Conservation (phyloP, 2,888 invertebrate genomes). For the Agrilus cyanescens region DNA sequence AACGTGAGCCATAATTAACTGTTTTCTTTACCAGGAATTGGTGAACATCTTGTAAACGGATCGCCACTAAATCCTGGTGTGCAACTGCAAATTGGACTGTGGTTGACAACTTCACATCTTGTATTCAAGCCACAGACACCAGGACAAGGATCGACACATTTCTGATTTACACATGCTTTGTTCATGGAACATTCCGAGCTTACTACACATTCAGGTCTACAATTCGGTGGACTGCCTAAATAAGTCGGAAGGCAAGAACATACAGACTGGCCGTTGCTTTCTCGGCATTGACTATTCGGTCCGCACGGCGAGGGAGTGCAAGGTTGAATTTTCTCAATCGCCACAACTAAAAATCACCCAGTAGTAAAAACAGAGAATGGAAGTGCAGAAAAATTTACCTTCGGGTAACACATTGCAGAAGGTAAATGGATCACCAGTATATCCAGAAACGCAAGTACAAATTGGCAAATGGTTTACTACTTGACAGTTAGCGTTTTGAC, state of each 20-base stretch:
- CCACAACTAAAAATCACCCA: constrained; percentile 30
- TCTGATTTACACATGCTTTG: constrained; percentile 59
- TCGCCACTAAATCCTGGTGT: constrained; percentile 48
- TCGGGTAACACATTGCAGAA: constrained; percentile 33
- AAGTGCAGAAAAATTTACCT: constrained; percentile 18
- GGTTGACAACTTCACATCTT: constrained; percentile 42
- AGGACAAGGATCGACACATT: constrained; percentile 60
- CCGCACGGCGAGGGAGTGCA: constrained; percentile 66
- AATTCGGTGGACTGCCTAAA: constrained; percentile 48
- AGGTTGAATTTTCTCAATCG: constrained; percentile 37
- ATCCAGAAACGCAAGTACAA: constrained; percentile 53
- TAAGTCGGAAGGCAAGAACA: constrained; percentile 38
- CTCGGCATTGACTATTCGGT: constrained; percentile 66
- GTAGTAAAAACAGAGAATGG: constrained; percentile 11
- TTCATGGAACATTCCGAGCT: constrained; percentile 65
- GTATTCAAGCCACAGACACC: constrained; percentile 50
- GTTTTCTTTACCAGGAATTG: constrained; percentile 31
- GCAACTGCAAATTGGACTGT: constrained; percentile 57
- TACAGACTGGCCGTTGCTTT: constrained; percentile 43
- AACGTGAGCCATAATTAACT: constrained; percentile 20
- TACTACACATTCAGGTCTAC: constrained; percentile 67
- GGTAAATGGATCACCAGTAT: constrained; percentile 51
- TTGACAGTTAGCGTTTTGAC: constrained; percentile 62
- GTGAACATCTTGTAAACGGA: constrained; percentile 49
- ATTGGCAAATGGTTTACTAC: constrained; percentile 59